phyloP scores from a whole-genome alignment of 2,113 vertebrate genomes.

The Struthio camelus region DNA sequence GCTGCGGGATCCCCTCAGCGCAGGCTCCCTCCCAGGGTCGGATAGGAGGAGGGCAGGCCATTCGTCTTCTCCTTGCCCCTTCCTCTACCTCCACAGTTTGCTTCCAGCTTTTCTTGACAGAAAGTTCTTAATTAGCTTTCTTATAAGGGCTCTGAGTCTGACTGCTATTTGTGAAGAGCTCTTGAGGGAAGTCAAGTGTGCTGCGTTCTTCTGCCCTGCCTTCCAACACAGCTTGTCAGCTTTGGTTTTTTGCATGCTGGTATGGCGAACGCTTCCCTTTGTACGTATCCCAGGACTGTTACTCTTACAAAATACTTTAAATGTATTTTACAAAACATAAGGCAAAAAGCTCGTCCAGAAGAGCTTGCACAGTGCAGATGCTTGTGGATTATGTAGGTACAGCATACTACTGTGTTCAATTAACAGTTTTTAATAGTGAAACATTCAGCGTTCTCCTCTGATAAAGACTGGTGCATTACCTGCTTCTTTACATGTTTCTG shows the following conservation, averaged over 20 bases:
- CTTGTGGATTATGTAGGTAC: neutral
- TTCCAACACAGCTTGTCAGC: neutral
- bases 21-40: neutral
- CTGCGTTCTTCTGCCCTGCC: neutral
- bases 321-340: neutral
- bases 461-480: neutral
- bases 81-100: neutral
- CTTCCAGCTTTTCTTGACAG: neutral
- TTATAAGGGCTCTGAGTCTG: neutral
- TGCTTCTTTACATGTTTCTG: neutral
- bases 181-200: neutral
- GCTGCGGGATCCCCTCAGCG: neutral
- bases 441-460: neutral
- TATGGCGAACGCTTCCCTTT: neutral
- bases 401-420: neutral
- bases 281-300: neutral
- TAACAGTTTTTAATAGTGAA: neutral
- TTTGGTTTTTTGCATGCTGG: neutral
- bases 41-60: neutral
- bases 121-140: neutral
- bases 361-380: neutral
- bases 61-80: neutral
- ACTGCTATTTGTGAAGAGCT: neutral
- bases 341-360: neutral
- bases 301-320: neutral